Percentiles rank a stretch among this genome's conserved stretches.
Conservation (phyloP, 2,888 invertebrate genomes). For the Nephrotoma flavescens region DNA sequence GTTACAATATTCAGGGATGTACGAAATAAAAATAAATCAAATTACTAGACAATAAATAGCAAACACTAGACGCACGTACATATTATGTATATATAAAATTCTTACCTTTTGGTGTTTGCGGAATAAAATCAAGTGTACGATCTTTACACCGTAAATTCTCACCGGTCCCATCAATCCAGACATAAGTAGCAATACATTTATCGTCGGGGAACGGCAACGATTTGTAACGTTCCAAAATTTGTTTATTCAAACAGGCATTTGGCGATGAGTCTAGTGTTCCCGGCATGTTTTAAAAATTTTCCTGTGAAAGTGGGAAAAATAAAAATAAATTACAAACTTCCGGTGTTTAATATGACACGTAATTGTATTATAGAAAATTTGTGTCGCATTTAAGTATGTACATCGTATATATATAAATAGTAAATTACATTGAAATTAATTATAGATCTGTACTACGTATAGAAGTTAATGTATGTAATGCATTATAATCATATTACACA, state of each 20-base stretch:
- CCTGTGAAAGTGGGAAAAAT: background rate
- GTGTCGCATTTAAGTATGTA: background rate
- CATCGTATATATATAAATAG: background rate
- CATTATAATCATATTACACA: background rate
- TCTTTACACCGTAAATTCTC: constrained; percentile 80
- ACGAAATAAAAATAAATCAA: background rate
- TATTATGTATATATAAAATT: background rate
- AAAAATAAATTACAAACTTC: constrained; percentile 7
- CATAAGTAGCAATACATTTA: constrained; percentile 70
- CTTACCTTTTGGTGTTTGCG: constrained; percentile 58
- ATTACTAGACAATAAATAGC: background rate
- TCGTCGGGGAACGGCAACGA: constrained; percentile 64
- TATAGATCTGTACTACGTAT: background rate
- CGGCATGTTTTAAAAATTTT: constrained; percentile 14
- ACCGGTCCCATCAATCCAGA: constrained; percentile 91
- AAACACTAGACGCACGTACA: too few species aligned
- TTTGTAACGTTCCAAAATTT: constrained; percentile 54
- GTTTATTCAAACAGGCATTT: constrained; percentile 68
- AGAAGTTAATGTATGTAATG: background rate
- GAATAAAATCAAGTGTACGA: constrained; percentile 69
- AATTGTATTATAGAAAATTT: background rate
- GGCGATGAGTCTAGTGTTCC: constrained; percentile 54
- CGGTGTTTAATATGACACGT: background rate
- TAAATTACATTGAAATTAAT: background rate
- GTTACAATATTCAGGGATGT: background rate